Base-by-base conservation (phyloP, 1,140 invertebrate species). In the Capitella teleta region DNA sequence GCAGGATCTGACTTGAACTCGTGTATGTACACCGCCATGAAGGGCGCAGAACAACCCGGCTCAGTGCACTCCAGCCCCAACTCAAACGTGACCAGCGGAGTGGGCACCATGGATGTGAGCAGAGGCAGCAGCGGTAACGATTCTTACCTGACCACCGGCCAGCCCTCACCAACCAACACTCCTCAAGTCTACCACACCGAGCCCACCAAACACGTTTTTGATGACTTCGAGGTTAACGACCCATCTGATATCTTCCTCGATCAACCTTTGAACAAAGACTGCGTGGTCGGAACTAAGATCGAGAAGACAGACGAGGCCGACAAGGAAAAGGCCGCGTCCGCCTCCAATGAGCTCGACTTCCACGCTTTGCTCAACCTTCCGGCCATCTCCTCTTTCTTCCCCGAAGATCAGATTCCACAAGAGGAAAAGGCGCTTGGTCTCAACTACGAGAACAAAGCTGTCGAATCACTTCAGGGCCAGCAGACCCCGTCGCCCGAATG, bases 301-400 rank as follows among this genome's bases (percentile, higher is more conserved):
- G n/a, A n/a, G n/a, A n/a, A n/a, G n/a, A n/a, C n/a, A n/a, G n/a
- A n/a, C n/a, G n/a, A 32, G 30, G n/a, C 8, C 30, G 8, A 32
- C 30, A n/a, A n/a, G n/a, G n/a, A n/a, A n/a, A n/a, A n/a, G n/a
- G n/a, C 18, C 10, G 21, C 21, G 5, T 18, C 42, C 5, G 42
- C 16, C 42, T 21, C 23, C 4, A 26, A 44, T 26, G 42, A 44
- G 4, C 25, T 44, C 21, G 42, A 44, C 42, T 44, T 19, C 8
- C n/a, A 8, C 25, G 21, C 21, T 12, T 26, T 28, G 42, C 21
- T 23, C 23, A 44, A 44, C 19, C 42, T 44, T 19, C 42, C 42
- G 5, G 24, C 42, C 5, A 44, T 44, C 42, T 26, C 42, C 18
- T 16, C 42, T 12, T 44, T 44, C 42, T 26, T 44, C 21, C 23